Evolutionary conservation across 2,797 vertebrate genomes (phyloP).

Genomic region (Serranus cabrilla): DNA sequence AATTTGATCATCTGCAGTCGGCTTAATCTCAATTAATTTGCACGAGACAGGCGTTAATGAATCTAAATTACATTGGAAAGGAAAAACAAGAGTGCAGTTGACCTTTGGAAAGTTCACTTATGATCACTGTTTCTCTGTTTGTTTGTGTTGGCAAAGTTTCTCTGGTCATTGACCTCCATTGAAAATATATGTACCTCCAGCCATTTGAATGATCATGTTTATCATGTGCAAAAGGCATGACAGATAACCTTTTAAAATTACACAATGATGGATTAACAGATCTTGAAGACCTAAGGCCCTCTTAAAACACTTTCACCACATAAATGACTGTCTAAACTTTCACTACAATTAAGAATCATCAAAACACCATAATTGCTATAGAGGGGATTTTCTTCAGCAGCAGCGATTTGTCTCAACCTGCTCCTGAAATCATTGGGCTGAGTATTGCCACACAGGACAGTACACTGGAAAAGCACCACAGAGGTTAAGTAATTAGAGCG

Average conservation of each 20-base stretch:
- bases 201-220: slow-evolving; percentile 14
- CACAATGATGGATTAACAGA: slow-evolving; percentile 25
- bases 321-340: slow-evolving; percentile 65
- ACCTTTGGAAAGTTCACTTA: slow-evolving; percentile 27
- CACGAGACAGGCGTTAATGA: neutral
- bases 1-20: neutral
- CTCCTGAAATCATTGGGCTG: slow-evolving; percentile 25
- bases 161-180: slow-evolving; percentile 18
- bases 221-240: neutral
- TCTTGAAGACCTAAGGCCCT: slow-evolving; percentile 26
- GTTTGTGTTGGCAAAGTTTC: slow-evolving; percentile 2
- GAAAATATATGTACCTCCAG: neutral
- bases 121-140: slow-evolving; percentile 9
- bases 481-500: slow-evolving; percentile 37
- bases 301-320: slow-evolving; percentile 48
- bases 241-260: slow-evolving; percentile 27
- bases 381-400: slow-evolving; percentile 60
- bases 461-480: slow-evolving; percentile 9
- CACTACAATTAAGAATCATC: slow-evolving; percentile 64
- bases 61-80: neutral
- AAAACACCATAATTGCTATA: slow-evolving; percentile 49
- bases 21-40: neutral
- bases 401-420: slow-evolving; percentile 64
- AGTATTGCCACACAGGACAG: slow-evolving; percentile 38
- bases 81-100: neutral